Percentiles rank a stretch among this genome's conserved stretches.
These are phyloP conservation scores for Euura saliciscinereae DNA, from an alignment of 1,140 invertebrate species.

Conservation along the genomic window DNA sequence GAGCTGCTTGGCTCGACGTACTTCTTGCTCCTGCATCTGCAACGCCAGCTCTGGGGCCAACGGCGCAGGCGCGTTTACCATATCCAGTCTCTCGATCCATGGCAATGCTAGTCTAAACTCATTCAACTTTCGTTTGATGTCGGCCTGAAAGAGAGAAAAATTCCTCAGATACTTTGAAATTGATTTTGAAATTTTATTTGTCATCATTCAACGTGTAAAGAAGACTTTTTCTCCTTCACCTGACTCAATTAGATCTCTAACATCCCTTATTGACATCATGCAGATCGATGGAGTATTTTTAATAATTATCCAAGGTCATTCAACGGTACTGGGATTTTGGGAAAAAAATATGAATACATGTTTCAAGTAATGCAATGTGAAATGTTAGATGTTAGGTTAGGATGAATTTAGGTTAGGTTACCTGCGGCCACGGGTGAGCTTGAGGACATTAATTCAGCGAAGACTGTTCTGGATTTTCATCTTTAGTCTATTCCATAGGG, in stretches of 20 bases:
- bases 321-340: no score
- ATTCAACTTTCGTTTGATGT: conserved; percentile 73
- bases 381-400: no score
- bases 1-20: conserved; percentile 68
- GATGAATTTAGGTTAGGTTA: no score
- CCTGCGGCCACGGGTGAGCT: no score
- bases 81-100: conserved; percentile 87
- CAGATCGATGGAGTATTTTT: neutral
- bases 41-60: conserved; percentile 81
- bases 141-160: conserved; percentile 55
- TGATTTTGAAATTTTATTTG: conserved; percentile 10
- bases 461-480: no score
- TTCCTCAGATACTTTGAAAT: conserved; percentile 34
- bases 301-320: no score
- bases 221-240: neutral
- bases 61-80: conserved; percentile 75
- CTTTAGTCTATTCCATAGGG: no score
- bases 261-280: neutral
- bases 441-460: no score
- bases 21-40: conserved; percentile 76
- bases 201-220: no score
- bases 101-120: conserved; percentile 75
- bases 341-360: no score
- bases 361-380: no score
- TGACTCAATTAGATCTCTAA: neutral